These are phyloP conservation scores for Danio albolineatus DNA, from an alignment of 2,797 vertebrate species.

Conservation along the genomic window DNA sequence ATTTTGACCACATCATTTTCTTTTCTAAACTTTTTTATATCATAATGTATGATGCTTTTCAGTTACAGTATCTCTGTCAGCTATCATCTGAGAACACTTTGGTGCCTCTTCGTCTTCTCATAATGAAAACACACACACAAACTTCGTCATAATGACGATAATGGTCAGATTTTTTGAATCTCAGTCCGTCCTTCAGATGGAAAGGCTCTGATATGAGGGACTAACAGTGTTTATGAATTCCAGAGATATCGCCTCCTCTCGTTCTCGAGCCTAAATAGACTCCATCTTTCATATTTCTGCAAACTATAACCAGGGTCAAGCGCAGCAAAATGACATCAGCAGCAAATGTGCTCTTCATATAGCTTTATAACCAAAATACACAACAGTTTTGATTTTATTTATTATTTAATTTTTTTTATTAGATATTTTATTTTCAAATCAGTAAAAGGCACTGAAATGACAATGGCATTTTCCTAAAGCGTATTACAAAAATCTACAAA, in stretches of 20 bases:
- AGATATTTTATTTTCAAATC: no score
- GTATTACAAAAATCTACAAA: no score
- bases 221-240: conserved; percentile 11
- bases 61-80: not conserved
- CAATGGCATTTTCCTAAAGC: no score
- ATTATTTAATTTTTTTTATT: no score
- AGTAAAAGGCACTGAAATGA: no score
- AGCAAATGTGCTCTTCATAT: not conserved
- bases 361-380: no score
- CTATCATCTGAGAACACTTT: not conserved
- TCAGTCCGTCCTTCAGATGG: conserved; percentile 16
- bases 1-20: not conserved
- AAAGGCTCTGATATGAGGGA: conserved; percentile 8
- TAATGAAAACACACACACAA: not conserved
- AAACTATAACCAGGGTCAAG: conserved; percentile 13
- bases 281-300: not conserved
- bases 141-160: conserved; percentile 1
- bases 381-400: no score
- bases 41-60: not conserved
- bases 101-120: not conserved
- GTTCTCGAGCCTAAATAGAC: not conserved
- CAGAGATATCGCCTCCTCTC: not conserved
- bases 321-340: not conserved
- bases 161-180: not conserved
- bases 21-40: not conserved